Conservation (phyloP, 2,113 vertebrate species). For the Melospiza georgiana region DNA sequence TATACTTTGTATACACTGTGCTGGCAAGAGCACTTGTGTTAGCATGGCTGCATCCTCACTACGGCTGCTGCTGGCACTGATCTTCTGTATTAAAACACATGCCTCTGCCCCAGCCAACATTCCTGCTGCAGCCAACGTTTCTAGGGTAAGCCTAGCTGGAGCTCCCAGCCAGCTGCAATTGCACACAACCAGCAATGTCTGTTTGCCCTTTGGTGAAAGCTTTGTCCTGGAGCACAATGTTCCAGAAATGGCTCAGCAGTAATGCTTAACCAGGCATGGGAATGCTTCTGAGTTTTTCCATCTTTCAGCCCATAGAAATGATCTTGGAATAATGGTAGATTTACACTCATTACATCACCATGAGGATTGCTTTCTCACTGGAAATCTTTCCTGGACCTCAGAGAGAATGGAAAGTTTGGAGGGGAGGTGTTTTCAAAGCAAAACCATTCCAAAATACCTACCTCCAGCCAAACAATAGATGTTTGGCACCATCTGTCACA, state of each 20-base stretch:
- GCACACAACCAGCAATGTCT: accelerated
- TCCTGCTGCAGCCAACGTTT: background rate
- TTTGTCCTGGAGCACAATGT: background rate
- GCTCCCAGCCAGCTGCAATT: background rate
- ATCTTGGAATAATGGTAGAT: background rate
- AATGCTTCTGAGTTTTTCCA: background rate
- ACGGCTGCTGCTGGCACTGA: background rate
- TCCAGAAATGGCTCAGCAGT: background rate
- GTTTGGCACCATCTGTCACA: background rate
- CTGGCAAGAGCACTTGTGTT: background rate
- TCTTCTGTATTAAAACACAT: background rate
- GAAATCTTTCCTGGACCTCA: background rate
- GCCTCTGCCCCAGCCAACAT: constrained; percentile 19
- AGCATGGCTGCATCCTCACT: background rate
- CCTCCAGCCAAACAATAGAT: background rate
- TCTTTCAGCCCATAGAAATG: background rate
- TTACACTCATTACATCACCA: background rate
- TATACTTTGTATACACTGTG: background rate
- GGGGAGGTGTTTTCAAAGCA: background rate
- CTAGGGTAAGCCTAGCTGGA: background rate
- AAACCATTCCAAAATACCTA: background rate
- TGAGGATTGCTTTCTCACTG: background rate
- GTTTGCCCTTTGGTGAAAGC: background rate
- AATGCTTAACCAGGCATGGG: background rate
- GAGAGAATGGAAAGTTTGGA: background rate